Evolutionary conservation across 1,140 invertebrate genomes (phyloP), one percentile per base, ranked within the genome.

Genomic region (Drosophila serrata): DNA sequence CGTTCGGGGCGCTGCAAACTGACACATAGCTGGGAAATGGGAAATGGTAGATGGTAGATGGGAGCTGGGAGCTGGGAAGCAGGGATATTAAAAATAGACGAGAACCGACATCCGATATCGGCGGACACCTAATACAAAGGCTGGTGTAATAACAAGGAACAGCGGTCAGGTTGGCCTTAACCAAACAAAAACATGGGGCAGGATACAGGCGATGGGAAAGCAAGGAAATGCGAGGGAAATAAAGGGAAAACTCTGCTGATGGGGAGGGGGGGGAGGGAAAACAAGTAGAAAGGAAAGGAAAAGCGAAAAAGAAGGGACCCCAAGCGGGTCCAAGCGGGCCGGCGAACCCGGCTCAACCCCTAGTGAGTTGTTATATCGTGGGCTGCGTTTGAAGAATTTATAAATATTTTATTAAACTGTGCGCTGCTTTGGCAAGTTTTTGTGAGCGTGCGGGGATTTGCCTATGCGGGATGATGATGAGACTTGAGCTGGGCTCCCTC

Each of bases 361-460:
- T 64, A 69, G 75, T 59, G 75, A 77, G 75, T 77, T 77, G 74
- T 77, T 77, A 77, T 78, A 78, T 69, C 65, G 65, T 78, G 75
- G 75, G 75, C 60, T 79, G 74, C 76, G 76, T 79, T 79, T 79
- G 76, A 79, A 74, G 76, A 79, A 79, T 79, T 79, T 79, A 79
- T 79, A 79, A 79, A 79, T 79, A 79, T 79, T 79, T 79, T 79
- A 79, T 79, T 79, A 79, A 79, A 79, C 76, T 79, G 76, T 79
- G 76, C 57, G 53, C 73, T 68, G 63, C 75, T 61, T 69, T 79
- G 75, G 76, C 65, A 79, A 79, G 65, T 79, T 79, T 79, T 73
- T 76, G 76, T 61, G 75, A 73, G 76, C 76, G 75, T 78, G 75
- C 75, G 65, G 75, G 76, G 76, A 79, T 79, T 79, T 79, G 76